A percentile compares a stretch with the other conserved stretches of the same genome.
These are phyloP conservation scores for Andrena dorsata DNA, from an alignment of 2,888 invertebrate genomes.

Conservation along the genomic window DNA sequence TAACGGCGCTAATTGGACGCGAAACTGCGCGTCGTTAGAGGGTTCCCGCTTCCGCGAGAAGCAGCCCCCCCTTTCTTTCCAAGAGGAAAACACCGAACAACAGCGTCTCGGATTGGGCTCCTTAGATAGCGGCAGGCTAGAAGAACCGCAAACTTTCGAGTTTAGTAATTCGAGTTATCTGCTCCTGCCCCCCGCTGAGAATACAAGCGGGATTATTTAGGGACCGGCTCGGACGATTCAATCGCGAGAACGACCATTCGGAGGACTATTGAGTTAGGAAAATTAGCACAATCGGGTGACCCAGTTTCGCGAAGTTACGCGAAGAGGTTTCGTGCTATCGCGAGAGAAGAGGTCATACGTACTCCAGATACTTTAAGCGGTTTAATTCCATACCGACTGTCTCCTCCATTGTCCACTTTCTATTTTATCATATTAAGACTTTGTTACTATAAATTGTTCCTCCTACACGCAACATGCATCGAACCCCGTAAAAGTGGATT, in stretches of 20 bases:
- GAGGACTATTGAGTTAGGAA: neutral
- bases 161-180: constrained; percentile 6
- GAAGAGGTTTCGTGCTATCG: neutral
- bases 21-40: constrained; percentile 25
- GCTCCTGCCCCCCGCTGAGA: neutral
- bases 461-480: neutral
- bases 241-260: constrained; percentile 1
- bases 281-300: constrained; percentile 29
- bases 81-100: neutral
- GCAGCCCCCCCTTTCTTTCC: constrained; percentile 13
- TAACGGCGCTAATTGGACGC: constrained; percentile 53
- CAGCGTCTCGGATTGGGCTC: neutral
- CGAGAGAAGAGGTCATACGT: neutral
- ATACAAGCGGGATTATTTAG: neutral
- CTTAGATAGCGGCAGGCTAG: neutral
- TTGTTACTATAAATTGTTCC: no score
- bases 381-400: neutral
- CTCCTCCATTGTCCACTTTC: no score
- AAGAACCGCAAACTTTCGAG: neutral
- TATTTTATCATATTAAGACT: neutral
- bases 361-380: neutral
- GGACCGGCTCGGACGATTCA: neutral
- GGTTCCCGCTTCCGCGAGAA: neutral
- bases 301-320: neutral
- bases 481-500: neutral